A percentile compares a stretch with the other conserved stretches of the same genome.
Evolutionary conservation across 2,113 vertebrate species (phyloP).

Genomic region (Sturnira hondurensis): DNA sequence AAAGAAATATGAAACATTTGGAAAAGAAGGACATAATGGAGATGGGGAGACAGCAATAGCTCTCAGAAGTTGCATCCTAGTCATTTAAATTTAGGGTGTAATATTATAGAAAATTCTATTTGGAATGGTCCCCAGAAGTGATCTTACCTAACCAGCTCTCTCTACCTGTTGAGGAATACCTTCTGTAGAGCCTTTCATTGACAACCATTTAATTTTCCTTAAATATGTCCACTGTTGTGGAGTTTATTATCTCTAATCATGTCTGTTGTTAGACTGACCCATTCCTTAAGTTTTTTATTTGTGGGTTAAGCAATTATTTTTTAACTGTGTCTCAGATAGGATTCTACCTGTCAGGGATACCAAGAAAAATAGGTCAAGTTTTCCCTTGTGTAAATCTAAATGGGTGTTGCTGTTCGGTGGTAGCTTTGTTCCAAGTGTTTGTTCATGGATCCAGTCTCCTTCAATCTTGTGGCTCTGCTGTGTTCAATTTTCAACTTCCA

Average conservation of each 20-base stretch:
- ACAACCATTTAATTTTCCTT: slow-evolving; percentile 1
- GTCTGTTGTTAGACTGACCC: not conserved
- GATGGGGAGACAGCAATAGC: not conserved
- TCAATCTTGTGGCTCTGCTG: not conserved
- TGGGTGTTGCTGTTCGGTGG: not conserved
- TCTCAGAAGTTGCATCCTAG: not conserved
- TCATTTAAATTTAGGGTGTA: slow-evolving; percentile 17
- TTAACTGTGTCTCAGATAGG: not conserved
- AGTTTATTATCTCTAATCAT: slow-evolving; percentile 1
- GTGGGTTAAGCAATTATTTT: not conserved
- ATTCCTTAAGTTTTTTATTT: slow-evolving; percentile 14
- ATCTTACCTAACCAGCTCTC: not conserved
- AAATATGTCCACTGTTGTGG: not conserved
- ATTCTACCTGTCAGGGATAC: not conserved
- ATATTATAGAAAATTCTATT: not conserved
- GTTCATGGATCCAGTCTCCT: not conserved
- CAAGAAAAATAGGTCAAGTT: not conserved
- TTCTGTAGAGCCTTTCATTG: not conserved
- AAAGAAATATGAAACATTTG: slow-evolving; percentile 32
- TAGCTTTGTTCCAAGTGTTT: not conserved
- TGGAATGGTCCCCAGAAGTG: not conserved
- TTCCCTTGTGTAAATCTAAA: not conserved
- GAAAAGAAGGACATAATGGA: slow-evolving; percentile 20
- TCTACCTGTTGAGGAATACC: not conserved
- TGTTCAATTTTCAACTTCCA: not conserved